Conservation (phyloP, 2,113 vertebrate species). For the Larimichthys polyactis region DNA sequence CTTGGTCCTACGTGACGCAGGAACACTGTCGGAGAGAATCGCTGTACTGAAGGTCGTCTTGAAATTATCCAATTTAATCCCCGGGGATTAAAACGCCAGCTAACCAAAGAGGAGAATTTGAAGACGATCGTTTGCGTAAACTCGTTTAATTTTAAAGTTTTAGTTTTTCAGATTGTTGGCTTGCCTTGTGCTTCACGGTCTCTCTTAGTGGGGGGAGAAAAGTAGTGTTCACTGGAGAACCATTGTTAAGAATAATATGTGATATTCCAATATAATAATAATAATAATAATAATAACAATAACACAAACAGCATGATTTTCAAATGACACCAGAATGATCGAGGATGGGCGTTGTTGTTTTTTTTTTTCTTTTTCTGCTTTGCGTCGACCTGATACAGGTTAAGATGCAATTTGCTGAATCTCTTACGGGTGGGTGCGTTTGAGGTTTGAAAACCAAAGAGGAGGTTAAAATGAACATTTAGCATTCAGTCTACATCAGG, state of each 20-base stretch:
- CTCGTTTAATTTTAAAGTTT: conserved; percentile 37
- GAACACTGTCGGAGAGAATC: conserved; percentile 24
- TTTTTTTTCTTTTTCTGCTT: conserved; percentile 30
- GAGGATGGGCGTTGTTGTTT: conserved; percentile 67
- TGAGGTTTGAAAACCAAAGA: conserved; percentile 68
- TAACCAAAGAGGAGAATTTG: not conserved
- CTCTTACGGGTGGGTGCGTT: conserved; percentile 67
- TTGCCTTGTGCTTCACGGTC: conserved; percentile 79
- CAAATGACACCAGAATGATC: conserved; percentile 79
- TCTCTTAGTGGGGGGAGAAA: conserved; percentile 49
- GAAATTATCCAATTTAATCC: conserved; percentile 33
- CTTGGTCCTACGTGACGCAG: not conserved
- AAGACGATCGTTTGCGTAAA: conserved; percentile 41
- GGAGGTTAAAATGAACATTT: conserved; percentile 78
- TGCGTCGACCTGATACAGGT: conserved; percentile 88
- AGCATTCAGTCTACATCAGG: conserved; percentile 72
- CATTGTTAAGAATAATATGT: conserved; percentile 73
- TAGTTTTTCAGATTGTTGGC: conserved; percentile 53
- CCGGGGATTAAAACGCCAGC: conserved; percentile 13
- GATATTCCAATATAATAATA: conserved; percentile 74
- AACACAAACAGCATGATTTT: conserved; percentile 81
- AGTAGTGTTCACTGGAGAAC: conserved; percentile 79
- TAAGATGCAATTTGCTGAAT: conserved; percentile 80
- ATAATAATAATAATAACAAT: conserved; percentile 59
- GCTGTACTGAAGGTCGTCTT: conserved; percentile 29